Conservation (phyloP, 2,113 vertebrate genomes). For the Ameiurus melas region DNA sequence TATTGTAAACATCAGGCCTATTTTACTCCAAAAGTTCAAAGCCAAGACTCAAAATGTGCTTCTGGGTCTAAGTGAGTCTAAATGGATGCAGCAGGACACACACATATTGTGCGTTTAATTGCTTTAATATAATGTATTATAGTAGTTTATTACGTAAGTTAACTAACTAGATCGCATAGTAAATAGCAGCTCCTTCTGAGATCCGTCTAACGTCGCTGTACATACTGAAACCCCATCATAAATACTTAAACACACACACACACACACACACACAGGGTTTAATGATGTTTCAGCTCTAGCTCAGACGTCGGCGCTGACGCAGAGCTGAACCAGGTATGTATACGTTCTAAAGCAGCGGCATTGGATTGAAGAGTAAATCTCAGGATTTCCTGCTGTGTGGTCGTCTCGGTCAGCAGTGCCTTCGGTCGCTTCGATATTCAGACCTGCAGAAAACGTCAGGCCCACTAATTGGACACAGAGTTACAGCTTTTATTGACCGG, state of each 20-base stretch:
- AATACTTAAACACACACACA: background rate
- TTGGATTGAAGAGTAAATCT: background rate
- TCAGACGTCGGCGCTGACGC: background rate
- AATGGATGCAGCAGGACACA: background rate
- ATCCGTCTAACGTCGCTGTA: background rate
- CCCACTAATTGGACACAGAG: conserved; percentile 50
- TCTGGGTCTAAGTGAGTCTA: background rate
- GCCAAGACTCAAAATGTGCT: background rate
- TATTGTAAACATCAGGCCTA: background rate
- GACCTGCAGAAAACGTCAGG: background rate
- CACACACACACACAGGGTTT: background rate
- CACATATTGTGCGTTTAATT: background rate
- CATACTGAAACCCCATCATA: background rate
- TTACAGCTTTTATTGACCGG: conserved; percentile 67
- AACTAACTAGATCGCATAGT: background rate
- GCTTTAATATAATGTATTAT: background rate
- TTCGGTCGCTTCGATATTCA: conserved; percentile 3
- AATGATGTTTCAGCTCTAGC: background rate
- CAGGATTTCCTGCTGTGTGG: background rate
- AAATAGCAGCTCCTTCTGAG: background rate
- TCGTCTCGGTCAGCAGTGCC: conserved; percentile 8
- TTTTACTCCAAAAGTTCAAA: background rate
- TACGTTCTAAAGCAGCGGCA: background rate
- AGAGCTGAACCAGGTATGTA: background rate
- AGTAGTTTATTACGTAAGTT: background rate